Conservation (phyloP, 1,140 invertebrate species). For the Caligus rogercresseyi region DNA sequence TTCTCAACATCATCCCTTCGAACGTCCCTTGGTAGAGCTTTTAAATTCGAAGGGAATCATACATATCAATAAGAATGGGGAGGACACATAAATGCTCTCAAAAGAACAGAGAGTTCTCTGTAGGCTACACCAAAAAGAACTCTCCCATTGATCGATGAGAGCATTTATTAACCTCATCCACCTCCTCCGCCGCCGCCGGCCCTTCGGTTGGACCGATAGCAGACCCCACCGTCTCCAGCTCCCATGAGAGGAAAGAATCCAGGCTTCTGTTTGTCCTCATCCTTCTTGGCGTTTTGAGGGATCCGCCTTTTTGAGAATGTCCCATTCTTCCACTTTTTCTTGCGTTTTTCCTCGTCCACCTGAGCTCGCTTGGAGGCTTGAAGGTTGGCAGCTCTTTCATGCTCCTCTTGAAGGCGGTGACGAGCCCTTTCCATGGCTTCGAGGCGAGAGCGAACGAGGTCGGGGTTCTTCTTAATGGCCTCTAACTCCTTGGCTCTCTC, state of each 20-base stretch:
- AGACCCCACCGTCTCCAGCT: neutral
- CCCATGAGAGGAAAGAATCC: neutral
- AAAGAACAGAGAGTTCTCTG: neutral
- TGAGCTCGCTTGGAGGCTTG: neutral
- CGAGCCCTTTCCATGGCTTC: neutral
- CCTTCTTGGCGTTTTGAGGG: neutral
- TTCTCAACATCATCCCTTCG: neutral
- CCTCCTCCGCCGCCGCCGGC: neutral
- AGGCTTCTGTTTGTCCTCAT: neutral
- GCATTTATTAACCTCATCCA: neutral
- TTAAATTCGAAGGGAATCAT: neutral
- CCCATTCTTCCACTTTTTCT: neutral
- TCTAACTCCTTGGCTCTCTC: neutral
- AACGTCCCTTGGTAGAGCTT: neutral
- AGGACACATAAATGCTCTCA: too few species aligned
- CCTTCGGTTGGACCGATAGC: neutral
- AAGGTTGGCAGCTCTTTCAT: neutral
- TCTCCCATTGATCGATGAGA: neutral
- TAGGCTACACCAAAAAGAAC: neutral
- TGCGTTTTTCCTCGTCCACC: neutral
- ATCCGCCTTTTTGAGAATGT: neutral
- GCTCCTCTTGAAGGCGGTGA: neutral
- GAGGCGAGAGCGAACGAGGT: neutral
- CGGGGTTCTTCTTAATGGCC: neutral
- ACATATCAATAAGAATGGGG: too few species aligned